A percentile compares a stretch with the other conserved stretches of the same genome.
These are phyloP conservation scores for Agonum fuliginosum DNA, from an alignment of 2,888 invertebrate genomes.

Conservation along the genomic window DNA sequence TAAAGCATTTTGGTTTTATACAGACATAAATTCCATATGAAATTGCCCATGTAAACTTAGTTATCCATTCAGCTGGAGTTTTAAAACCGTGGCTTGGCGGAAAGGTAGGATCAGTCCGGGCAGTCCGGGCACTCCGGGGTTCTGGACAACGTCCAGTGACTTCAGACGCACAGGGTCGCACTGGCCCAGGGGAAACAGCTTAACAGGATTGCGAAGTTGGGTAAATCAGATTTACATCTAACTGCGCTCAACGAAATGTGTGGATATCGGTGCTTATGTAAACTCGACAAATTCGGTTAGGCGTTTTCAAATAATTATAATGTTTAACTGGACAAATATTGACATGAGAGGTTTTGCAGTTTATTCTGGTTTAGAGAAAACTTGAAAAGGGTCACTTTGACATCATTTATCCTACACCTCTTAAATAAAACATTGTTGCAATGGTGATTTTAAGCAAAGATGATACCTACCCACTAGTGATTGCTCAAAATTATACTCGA, in stretches of 20 bases:
- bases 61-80: constrained; percentile 53
- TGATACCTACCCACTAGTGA: too few species aligned
- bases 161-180: constrained; percentile 19
- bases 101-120: constrained; percentile 51
- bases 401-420: too few species aligned
- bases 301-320: constrained; percentile 8
- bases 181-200: constrained; percentile 3
- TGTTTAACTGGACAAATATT: not conserved
- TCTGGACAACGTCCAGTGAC: constrained; percentile 6
- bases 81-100: constrained; percentile 20
- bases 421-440: too few species aligned
- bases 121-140: not conserved
- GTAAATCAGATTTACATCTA: constrained; percentile 19
- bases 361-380: too few species aligned
- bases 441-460: too few species aligned
- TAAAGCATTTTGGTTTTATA: constrained; percentile 51
- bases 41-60: constrained; percentile 58
- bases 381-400: too few species aligned
- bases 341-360: too few species aligned
- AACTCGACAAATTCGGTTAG: constrained; percentile 6
- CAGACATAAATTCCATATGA: constrained; percentile 49
- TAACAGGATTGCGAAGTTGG: constrained; percentile 9
- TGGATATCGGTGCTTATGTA: not conserved
- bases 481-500: too few species aligned
- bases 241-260: not conserved